Percentiles rank a stretch among this genome's conserved stretches.
Conservation (phyloP, 2,888 invertebrate genomes). For the Lymantria dispar region DNA sequence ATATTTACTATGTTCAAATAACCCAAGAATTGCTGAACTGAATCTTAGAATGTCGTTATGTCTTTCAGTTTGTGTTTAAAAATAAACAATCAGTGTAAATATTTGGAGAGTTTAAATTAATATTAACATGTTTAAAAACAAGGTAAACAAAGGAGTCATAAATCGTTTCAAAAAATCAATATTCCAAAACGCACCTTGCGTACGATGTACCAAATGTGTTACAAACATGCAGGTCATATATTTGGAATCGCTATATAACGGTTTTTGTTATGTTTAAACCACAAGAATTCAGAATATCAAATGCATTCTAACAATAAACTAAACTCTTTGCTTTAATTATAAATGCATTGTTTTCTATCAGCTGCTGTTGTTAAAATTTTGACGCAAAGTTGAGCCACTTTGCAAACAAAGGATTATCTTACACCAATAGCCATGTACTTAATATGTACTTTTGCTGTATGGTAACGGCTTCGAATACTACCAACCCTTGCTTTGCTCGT, state of each 20-base stretch:
- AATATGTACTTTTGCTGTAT: too few relatives aligned
- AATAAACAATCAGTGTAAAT: too few relatives aligned
- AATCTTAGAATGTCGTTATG: too few relatives aligned
- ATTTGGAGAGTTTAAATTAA: too few relatives aligned
- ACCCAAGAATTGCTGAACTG: too few relatives aligned
- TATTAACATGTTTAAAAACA: background rate
- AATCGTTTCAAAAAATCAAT: constrained; percentile 43
- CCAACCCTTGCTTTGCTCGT: too few relatives aligned
- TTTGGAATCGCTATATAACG: constrained; percentile 66
- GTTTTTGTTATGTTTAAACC: constrained; percentile 53
- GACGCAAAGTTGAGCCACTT: background rate
- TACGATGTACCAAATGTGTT: constrained; percentile 38
- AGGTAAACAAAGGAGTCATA: constrained; percentile 22
- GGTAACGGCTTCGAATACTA: too few relatives aligned
- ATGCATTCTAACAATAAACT: constrained; percentile 40
- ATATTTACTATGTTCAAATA: too few relatives aligned
- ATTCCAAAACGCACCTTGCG: constrained; percentile 52
- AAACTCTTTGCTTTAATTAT: constrained; percentile 8
- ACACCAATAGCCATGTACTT: too few relatives aligned
- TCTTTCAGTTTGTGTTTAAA: too few relatives aligned
- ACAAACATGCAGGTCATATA: constrained; percentile 60
- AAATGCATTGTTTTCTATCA: background rate
- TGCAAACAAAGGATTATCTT: too few relatives aligned
- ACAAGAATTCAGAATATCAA: constrained; percentile 45
- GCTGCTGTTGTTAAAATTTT: background rate